Evolutionary conservation across 2,797 vertebrate species (phyloP), one percentile per base, ranked within the genome.

Genomic region (Centropyge bicolor): DNA sequence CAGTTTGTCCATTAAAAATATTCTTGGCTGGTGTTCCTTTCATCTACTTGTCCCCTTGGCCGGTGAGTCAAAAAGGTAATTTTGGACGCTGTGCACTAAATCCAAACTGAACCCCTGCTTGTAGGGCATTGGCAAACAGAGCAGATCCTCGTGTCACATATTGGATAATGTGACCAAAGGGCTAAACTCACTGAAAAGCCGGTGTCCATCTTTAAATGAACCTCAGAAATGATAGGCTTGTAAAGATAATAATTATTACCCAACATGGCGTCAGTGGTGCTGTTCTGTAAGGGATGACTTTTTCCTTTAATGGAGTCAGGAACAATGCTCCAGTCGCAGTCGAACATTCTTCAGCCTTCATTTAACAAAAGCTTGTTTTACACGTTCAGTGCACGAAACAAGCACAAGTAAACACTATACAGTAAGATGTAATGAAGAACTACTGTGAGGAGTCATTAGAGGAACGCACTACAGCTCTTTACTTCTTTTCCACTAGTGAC

Each of bases 401-500:
- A 14, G 13, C 38, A 41, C 49, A 54, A n/a, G 11, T 35, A 17
- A 41, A 54, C 24, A 1, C 11, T 9, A 14, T 5, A 12, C 20
- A 17, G 35, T 40, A 31, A 24, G 13, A 19, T 31, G 7, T 17
- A 38, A 48, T 35, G 24, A 3, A 40, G 31, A 63, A 38, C n/a
- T 5, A 52, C 62, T 65, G 16, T 24, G 17, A 55, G 45, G 10
- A 61, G 4, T n/a, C 35, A 35, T 19, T 4, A 8, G 60, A 52
- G 5, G 2, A 22, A 43, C 52, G 3, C 40, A 41, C 41, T 36
- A 49, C 16, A 45, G 35, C 43, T 51, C 13, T n/a, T 41, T 16
- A 20, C 14, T 60, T 61, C 27, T 61, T 56, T 14, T 20, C 12
- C 46, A 66, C 62, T 52, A 2, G 8, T 72, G 73, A 67, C 31